Evolutionary conservation across 2,888 invertebrate genomes (phyloP).

Genomic region (Andrena camellia): DNA sequence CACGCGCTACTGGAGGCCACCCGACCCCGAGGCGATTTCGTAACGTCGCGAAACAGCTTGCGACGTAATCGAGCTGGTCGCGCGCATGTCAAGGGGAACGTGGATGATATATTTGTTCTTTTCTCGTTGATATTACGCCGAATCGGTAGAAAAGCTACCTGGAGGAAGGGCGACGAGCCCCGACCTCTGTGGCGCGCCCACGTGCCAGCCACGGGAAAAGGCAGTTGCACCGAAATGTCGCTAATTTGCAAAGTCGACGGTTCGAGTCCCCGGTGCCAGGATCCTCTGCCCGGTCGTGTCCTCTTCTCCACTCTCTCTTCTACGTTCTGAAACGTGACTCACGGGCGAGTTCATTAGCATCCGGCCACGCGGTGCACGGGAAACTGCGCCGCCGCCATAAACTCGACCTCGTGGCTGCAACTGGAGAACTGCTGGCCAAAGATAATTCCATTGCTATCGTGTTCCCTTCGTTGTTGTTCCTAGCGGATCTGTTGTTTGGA

Average conservation of each 20-base stretch:
- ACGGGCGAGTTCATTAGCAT: conserved; percentile 70
- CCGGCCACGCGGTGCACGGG: conserved; percentile 55
- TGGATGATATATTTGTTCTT: neutral
- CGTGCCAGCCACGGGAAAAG: neutral
- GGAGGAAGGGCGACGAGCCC: neutral
- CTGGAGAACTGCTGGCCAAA: conserved; percentile 46
- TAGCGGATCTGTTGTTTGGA: conserved; percentile 10
- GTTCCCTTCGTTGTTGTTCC: conserved; percentile 61
- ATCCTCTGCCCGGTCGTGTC: conserved; percentile 51
- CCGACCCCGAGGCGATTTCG: neutral
- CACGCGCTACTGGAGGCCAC: neutral
- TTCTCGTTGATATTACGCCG: conserved; percentile 4
- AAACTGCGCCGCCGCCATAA: conserved; percentile 42
- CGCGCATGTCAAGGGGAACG: neutral
- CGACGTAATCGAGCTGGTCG: neutral
- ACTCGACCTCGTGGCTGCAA: conserved; percentile 37
- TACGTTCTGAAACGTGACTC: conserved; percentile 70
- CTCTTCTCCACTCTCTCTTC: conserved; percentile 52
- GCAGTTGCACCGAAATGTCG: conserved; percentile 38
- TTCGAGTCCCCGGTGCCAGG: conserved; percentile 37
- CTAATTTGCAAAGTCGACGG: conserved; percentile 62
- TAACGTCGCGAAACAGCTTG: neutral
- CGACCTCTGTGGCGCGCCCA: neutral
- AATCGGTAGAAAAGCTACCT: conserved; percentile 27
- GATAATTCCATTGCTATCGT: conserved; percentile 63